A percentile compares a stretch with the other conserved stretches of the same genome.
phyloP scores from a whole-genome alignment of 2,797 vertebrate species.

The Petrocephalus sullivani region DNA sequence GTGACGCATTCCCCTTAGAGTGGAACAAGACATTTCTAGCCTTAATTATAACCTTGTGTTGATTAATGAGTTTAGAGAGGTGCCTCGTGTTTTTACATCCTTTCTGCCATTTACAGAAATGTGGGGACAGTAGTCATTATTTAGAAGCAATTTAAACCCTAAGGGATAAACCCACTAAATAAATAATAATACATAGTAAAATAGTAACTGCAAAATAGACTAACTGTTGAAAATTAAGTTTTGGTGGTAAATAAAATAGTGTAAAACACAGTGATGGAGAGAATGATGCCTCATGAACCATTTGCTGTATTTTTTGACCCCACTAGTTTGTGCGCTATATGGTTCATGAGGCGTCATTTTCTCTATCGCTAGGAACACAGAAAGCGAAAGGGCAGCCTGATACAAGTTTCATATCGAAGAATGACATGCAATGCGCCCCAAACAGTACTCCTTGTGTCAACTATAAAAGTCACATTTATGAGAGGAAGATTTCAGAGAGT shows the following conservation, averaged over 20 bases:
- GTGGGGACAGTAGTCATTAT: background rate
- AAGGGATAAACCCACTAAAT: background rate
- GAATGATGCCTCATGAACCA: background rate
- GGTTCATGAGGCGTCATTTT: background rate
- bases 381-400: background rate
- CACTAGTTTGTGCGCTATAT: background rate
- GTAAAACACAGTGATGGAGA: background rate
- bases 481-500: background rate
- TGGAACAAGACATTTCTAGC: background rate
- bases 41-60: background rate
- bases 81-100: background rate
- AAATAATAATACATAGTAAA: background rate
- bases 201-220: background rate
- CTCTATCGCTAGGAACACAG: background rate
- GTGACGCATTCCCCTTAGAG: background rate
- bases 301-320: background rate
- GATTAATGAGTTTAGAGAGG: background rate
- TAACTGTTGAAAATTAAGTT: background rate
- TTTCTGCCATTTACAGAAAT: background rate
- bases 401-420: background rate
- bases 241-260: background rate
- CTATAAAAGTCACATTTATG: background rate
- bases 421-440: background rate
- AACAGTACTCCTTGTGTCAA: background rate
- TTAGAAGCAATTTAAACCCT: background rate